Evolutionary conservation across 2,888 invertebrate genomes (phyloP).

Genomic region (Cordilura impudica): DNA sequence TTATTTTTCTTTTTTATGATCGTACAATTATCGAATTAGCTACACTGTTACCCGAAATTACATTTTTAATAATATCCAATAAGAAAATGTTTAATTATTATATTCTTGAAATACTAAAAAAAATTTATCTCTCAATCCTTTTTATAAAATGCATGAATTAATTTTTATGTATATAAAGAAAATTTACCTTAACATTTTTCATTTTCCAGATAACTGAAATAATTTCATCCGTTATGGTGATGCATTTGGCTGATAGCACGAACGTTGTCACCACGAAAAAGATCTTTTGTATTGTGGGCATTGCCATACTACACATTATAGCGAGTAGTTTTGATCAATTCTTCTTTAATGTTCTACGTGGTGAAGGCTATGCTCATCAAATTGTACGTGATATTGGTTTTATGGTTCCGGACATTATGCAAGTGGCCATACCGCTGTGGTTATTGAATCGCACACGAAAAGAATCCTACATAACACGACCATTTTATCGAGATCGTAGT

Average conservation of each 20-base stretch:
- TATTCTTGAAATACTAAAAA: not conserved
- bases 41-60: too few species aligned
- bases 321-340: slow-evolving; percentile 84
- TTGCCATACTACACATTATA: slow-evolving; percentile 82
- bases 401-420: slow-evolving; percentile 83
- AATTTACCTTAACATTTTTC: not conserved
- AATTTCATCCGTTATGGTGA: slow-evolving; percentile 81
- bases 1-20: too few species aligned
- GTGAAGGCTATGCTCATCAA: slow-evolving; percentile 83
- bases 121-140: too few species aligned
- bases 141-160: too few species aligned
- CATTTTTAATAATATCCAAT: not conserved
- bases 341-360: slow-evolving; percentile 81
- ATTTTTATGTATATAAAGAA: not conserved
- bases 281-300: slow-evolving; percentile 80
- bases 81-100: not conserved
- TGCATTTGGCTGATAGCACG: slow-evolving; percentile 80
- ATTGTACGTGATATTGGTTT: slow-evolving; percentile 83
- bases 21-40: not conserved
- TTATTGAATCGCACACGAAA: slow-evolving; percentile 77
- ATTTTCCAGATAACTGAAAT: slow-evolving; percentile 80
- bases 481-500: slow-evolving; percentile 76
- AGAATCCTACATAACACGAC: slow-evolving; percentile 75
- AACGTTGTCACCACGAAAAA: slow-evolving; percentile 80
- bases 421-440: slow-evolving; percentile 81